These are phyloP conservation scores for Cephus pulcher DNA, from an alignment of 2,888 invertebrate species.

Conservation along the genomic window DNA sequence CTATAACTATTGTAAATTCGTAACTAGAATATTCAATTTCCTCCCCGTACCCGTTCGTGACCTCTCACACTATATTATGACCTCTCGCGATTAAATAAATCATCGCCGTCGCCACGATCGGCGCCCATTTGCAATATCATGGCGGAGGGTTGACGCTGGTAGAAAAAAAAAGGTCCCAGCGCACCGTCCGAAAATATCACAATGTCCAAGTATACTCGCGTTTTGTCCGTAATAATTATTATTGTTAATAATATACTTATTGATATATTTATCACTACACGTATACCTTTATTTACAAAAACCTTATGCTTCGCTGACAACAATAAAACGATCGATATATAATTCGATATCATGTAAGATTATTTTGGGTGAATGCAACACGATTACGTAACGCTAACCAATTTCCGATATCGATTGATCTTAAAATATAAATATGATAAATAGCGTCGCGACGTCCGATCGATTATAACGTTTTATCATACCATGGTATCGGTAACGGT, in stretches of 20 bases:
- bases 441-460: neutral
- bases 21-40: conserved; percentile 61
- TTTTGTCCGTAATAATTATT: conserved; percentile 11
- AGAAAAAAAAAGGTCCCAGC: conserved; percentile 38
- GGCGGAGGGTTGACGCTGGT: conserved; percentile 25
- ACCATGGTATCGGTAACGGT: neutral
- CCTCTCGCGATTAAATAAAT: neutral
- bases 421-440: neutral
- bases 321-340: conserved; percentile 2
- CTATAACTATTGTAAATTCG: conserved; percentile 59
- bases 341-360: conserved; percentile 3
- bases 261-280: conserved; percentile 42
- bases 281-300: conserved; percentile 59
- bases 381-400: conserved; percentile 3
- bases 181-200: conserved; percentile 54
- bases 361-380: conserved; percentile 3
- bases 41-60: neutral
- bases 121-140: conserved; percentile 5
- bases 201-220: conserved; percentile 60
- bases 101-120: neutral
- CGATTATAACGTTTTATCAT: neutral
- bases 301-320: conserved; percentile 33
- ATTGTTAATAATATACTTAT: conserved; percentile 13
- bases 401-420: neutral
- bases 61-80: neutral